phyloP scores from a whole-genome alignment of 2,888 invertebrate species.

The Andrena flavipes region DNA sequence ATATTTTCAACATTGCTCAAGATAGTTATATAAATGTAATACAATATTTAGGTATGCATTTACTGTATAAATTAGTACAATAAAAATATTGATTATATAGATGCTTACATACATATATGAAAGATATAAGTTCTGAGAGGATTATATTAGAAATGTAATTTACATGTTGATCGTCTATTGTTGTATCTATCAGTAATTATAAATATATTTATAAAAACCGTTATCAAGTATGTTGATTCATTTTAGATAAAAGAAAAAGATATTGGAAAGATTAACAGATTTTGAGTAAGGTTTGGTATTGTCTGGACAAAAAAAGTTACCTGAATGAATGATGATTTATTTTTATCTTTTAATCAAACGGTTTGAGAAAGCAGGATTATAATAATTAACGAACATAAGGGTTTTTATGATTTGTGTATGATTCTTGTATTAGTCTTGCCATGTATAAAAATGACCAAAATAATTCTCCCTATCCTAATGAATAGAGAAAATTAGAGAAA shows the following conservation, averaged over 20 bases:
- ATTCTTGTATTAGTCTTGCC: no score
- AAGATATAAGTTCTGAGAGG: not conserved
- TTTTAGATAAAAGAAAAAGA: not conserved
- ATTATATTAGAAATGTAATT: constrained; percentile 14
- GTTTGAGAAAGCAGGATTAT: no score
- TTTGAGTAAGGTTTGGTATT: no score
- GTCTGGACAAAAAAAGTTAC: no score
- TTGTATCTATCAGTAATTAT: constrained; percentile 12
- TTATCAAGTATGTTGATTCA: constrained; percentile 3
- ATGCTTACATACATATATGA: not conserved
- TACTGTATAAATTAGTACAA: constrained; percentile 1
- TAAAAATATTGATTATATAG: not conserved
- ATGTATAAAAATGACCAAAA: no score
- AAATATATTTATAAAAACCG: constrained; percentile 31
- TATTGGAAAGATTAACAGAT: no score
- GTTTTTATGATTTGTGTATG: no score
- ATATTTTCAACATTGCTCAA: constrained; percentile 12
- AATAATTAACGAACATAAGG: no score
- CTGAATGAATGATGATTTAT: no score
- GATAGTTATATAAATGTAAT: constrained; percentile 4
- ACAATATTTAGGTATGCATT: not conserved
- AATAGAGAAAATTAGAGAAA: no score
- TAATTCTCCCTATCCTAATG: no score
- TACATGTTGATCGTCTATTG: constrained; percentile 23
- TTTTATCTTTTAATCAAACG: no score